Evolutionary conservation across 1,140 invertebrate genomes (phyloP).

Genomic region (Drosophila neocordata): DNA sequence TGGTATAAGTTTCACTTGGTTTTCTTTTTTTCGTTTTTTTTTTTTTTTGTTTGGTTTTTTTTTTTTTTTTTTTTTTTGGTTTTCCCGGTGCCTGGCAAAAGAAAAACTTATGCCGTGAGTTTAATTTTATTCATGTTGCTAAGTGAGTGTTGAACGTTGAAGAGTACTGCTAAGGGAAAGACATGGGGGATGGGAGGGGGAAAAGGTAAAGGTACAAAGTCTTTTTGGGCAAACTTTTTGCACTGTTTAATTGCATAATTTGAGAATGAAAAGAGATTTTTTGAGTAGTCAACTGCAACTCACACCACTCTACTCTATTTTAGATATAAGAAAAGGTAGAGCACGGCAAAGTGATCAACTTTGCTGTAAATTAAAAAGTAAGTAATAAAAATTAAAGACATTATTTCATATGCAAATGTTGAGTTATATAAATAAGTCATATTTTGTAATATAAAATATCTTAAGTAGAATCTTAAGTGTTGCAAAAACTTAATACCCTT

Average conservation of each 20-base stretch:
- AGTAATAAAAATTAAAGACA: too few relatives aligned
- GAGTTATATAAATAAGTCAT: too few relatives aligned
- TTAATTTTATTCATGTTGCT: slow-evolving; percentile 79
- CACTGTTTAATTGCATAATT: slow-evolving; percentile 80
- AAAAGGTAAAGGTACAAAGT: slow-evolving; percentile 30
- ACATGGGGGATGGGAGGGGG: not conserved
- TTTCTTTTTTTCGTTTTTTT: slow-evolving; percentile 32
- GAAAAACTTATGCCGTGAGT: slow-evolving; percentile 69
- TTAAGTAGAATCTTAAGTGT: too few relatives aligned
- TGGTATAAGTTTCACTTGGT: slow-evolving; percentile 64
- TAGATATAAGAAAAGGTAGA: not conserved
- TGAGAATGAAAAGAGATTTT: slow-evolving; percentile 60
- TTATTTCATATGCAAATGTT: not conserved
- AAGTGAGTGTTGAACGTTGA: slow-evolving; percentile 72
- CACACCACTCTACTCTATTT: not conserved
- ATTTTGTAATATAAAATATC: too few relatives aligned
- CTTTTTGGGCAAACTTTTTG: slow-evolving; percentile 57
- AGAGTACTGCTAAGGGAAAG: not conserved
- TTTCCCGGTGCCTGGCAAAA: slow-evolving; percentile 41
- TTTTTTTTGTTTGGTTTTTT: too few relatives aligned
- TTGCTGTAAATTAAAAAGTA: not conserved
- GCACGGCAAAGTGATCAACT: not conserved
- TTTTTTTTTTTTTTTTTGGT: slow-evolving; percentile 9
- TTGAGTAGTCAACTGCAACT: not conserved
- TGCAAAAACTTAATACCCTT: too few relatives aligned